Conservation (phyloP, 2,797 vertebrate genomes). For the Scolopax rusticola region DNA sequence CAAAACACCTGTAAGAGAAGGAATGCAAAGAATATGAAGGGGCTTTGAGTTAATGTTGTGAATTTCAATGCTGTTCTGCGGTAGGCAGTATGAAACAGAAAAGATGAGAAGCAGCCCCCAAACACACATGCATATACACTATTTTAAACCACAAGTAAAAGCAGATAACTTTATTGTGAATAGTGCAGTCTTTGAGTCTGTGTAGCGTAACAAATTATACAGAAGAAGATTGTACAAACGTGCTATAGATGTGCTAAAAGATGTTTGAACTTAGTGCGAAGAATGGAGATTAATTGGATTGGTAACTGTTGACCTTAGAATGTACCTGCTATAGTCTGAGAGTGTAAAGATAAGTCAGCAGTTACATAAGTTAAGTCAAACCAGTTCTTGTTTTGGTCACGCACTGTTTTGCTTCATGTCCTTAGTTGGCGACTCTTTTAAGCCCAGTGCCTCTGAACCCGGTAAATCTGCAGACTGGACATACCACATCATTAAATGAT, state of each 20-base stretch:
- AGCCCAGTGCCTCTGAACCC: constrained; percentile 73
- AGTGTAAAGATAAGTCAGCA: neutral
- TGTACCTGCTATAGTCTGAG: neutral
- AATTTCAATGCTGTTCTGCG: neutral
- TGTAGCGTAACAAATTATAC: neutral
- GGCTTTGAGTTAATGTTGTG: neutral
- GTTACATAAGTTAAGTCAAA: neutral
- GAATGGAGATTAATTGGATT: neutral
- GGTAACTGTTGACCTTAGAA: neutral
- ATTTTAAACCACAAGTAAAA: neutral
- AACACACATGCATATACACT: neutral
- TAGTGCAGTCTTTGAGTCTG: neutral
- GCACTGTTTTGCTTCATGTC: constrained; percentile 5
- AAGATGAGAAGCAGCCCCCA: neutral
- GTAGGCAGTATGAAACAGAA: neutral
- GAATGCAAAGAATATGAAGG: neutral
- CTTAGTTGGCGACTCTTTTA: constrained; percentile 57
- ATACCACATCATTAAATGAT: constrained; percentile 3
- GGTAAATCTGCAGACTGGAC: constrained; percentile 33
- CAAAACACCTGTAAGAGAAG: neutral
- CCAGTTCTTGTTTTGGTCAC: neutral
- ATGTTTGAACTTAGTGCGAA: neutral
- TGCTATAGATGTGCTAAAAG: neutral
- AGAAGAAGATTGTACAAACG: neutral
- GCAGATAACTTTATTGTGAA: neutral